phyloP scores from a whole-genome alignment of 2,888 invertebrate genomes.

The Lutraria lutraria region DNA sequence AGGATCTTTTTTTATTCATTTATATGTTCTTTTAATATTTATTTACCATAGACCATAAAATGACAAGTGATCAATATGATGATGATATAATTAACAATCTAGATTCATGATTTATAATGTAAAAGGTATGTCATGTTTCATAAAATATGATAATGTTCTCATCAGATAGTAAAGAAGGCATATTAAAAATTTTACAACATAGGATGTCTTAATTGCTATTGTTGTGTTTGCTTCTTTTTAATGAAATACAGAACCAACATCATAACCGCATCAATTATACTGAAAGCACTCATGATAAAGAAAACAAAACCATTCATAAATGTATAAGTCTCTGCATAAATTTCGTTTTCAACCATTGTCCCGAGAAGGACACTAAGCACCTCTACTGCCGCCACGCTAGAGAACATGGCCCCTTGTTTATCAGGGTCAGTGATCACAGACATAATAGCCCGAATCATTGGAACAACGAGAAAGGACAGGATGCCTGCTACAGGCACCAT shows the following conservation, averaged over 20 bases:
- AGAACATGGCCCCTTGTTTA: slow-evolving; percentile 49
- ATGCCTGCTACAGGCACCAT: slow-evolving; percentile 38
- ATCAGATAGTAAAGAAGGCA: too few relatives aligned
- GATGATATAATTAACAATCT: too few relatives aligned
- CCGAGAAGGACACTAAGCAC: slow-evolving; percentile 26
- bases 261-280: slow-evolving; percentile 21
- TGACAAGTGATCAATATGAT: too few relatives aligned
- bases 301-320: slow-evolving; percentile 46
- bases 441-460: slow-evolving; percentile 51
- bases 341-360: slow-evolving; percentile 18
- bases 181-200: too few relatives aligned
- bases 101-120: too few relatives aligned
- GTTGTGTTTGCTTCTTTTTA: slow-evolving; percentile 9
- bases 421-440: slow-evolving; percentile 45
- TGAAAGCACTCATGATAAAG: slow-evolving; percentile 74
- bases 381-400: slow-evolving; percentile 39
- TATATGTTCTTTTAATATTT: too few relatives aligned
- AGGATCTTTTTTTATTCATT: too few relatives aligned
- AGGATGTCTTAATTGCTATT: neutral
- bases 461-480: slow-evolving; percentile 32
- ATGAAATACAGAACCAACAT: neutral
- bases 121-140: too few relatives aligned
- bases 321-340: slow-evolving; percentile 37
- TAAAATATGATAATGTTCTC: too few relatives aligned
- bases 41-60: too few relatives aligned